Conservation (phyloP, 2,888 invertebrate genomes). For the Smittia aterrima region DNA sequence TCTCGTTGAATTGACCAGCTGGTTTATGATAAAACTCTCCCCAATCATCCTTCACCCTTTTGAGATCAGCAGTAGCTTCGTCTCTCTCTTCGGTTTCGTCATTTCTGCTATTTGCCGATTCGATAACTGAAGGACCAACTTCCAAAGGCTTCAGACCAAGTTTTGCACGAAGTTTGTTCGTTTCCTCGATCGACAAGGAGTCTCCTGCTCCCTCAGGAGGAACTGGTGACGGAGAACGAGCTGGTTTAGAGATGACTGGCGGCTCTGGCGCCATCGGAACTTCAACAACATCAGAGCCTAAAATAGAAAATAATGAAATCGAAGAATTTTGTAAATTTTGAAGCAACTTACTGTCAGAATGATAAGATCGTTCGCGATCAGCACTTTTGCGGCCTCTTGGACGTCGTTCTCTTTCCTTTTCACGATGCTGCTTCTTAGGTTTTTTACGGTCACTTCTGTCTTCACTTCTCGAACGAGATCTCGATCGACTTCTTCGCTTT, state of each 20-base stretch:
- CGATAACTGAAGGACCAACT: constrained; percentile 52
- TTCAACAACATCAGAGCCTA: constrained; percentile 54
- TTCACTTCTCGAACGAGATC: constrained; percentile 45
- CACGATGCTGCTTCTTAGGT: constrained; percentile 37
- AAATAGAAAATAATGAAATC: too few species aligned
- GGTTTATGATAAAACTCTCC: constrained; percentile 88
- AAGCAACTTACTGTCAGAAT: constrained; percentile 54
- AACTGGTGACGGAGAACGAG: constrained; percentile 50
- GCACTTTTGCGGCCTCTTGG: constrained; percentile 45
- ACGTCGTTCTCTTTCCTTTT: constrained; percentile 11
- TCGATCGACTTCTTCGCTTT: constrained; percentile 46
- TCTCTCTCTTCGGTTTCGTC: constrained; percentile 71
- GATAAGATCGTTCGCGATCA: constrained; percentile 48
- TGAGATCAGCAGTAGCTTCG: constrained; percentile 72
- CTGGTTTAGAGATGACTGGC: constrained; percentile 39
- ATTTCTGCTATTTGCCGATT: constrained; percentile 56
- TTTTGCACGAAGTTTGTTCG: constrained; percentile 86
- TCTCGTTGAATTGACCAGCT: constrained; percentile 70
- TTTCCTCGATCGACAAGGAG: constrained; percentile 76
- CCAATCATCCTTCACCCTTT: constrained; percentile 63
- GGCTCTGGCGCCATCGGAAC: constrained; percentile 49
- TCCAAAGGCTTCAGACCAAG: constrained; percentile 92
- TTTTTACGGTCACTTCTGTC: constrained; percentile 14
- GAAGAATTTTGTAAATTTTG: constrained; percentile 30
- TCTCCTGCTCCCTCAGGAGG: constrained; percentile 54